Evolutionary conservation across 2,888 invertebrate species (phyloP).

Genomic region (Pyralis farinalis): DNA sequence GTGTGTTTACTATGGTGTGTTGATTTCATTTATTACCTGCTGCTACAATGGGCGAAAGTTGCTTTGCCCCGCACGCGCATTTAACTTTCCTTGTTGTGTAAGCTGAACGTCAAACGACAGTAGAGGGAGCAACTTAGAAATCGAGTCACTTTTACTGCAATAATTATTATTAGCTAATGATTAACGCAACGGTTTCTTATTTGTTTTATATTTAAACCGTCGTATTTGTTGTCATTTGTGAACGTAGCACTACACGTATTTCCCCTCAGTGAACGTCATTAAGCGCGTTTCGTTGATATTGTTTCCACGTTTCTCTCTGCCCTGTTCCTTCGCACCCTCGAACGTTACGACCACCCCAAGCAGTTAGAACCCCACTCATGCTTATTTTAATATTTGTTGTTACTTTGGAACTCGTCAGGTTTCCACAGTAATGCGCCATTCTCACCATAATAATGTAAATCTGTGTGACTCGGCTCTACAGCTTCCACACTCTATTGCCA

Average conservation of each 20-base stretch:
- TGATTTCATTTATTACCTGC: slow-evolving; percentile 32
- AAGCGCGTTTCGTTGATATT: slow-evolving; percentile 46
- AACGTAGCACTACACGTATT: neutral
- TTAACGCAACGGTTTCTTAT: slow-evolving; percentile 15
- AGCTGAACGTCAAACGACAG: slow-evolving; percentile 67
- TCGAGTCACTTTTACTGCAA: slow-evolving; percentile 64
- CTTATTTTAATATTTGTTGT: slow-evolving; percentile 29
- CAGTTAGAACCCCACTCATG: slow-evolving; percentile 44
- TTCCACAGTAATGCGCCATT: too few species aligned
- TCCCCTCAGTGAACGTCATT: slow-evolving; percentile 34
- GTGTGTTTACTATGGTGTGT: slow-evolving; percentile 26
- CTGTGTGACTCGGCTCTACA: too few species aligned
- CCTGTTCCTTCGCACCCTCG: slow-evolving; percentile 60
- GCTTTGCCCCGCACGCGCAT: slow-evolving; percentile 64
- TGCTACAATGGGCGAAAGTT: slow-evolving; percentile 75
- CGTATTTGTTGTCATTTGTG: slow-evolving; percentile 17
- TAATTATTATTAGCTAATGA: slow-evolving; percentile 43
- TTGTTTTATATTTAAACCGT: slow-evolving; percentile 16
- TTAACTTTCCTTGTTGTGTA: slow-evolving; percentile 80
- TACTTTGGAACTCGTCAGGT: neutral
- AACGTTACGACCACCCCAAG: slow-evolving; percentile 60
- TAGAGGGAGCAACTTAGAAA: slow-evolving; percentile 75
- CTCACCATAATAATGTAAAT: too few species aligned
- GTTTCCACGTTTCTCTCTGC: slow-evolving; percentile 60
- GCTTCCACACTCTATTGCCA: too few species aligned